Base-by-base conservation (phyloP, 2,797 vertebrate species). In the Chelidonichthys spinosus region DNA sequence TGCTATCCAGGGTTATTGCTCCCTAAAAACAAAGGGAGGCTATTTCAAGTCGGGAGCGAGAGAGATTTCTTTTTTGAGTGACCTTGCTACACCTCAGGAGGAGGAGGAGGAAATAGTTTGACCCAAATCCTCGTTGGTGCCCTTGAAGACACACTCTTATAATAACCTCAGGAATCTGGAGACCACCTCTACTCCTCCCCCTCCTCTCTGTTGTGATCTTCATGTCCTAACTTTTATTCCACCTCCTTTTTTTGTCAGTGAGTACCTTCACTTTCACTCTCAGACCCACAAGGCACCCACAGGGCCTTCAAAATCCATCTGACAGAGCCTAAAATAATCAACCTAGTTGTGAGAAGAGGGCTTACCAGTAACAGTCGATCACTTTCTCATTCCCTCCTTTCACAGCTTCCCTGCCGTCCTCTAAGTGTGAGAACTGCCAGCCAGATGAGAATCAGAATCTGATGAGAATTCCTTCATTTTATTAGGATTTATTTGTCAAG, bases 271-370 rank as follows among this genome's bases (percentile, higher is more conserved):
- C 72, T 58, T 76, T 84, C 71, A 64, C 76, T 87, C 74, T 36
- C 58, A 71, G 74, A 87, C 76, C 80, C 55, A 3, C 39, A 33
- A 86, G 74, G 68, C 77, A 79, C 82, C 89, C 78, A 53, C 61
- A 78, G 85, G 87, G 67, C 78, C 77, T 25, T 76, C 35, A 81
- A 80, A 92, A 91, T 92, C 87, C 89, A 90, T 93, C 87, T 91
- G 64, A 56, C 83, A 72, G 76, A 56, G 79, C 87, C 83, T 87
- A 91, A 91, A 93, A 92, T 92, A 92, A 86, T 93, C 90, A 93
- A 58, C 92, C 91, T 76, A 90, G 78, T 87, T 92, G 85, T 83
- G 67, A 49, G 77, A 68, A 47, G 55, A 87, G 79, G 80, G 71
- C 82, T 90, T 83, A 84, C 75, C 72, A 39, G 59, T 81, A 70